Evolutionary conservation across 2,888 invertebrate species (phyloP).

Genomic region (Macrophya annulata): DNA sequence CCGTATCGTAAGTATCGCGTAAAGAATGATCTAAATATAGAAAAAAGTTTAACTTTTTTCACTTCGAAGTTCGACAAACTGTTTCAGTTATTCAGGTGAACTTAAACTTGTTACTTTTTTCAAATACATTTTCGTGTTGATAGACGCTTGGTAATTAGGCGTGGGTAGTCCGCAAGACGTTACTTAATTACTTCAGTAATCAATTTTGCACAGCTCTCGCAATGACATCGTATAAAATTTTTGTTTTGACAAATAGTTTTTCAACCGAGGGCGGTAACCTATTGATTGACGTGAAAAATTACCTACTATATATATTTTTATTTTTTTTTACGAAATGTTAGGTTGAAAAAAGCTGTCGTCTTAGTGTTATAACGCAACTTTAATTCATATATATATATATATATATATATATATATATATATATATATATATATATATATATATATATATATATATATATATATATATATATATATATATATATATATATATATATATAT

Average conservation of each 20-base stretch:
- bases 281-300: not conserved
- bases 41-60: not conserved
- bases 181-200: conserved; percentile 30
- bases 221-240: not conserved
- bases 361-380: not conserved
- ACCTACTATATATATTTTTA: not conserved
- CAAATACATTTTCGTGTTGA: not conserved
- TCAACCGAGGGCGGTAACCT: not conserved
- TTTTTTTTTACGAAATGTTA: not conserved
- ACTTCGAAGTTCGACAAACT: conserved; percentile 6
- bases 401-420: no score
- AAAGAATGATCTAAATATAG: not conserved
- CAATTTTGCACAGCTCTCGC: not conserved
- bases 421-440: no score
- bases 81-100: not conserved
- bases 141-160: conserved; percentile 26
- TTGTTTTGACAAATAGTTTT: not conserved
- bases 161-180: not conserved
- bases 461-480: no score
- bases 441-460: no score
- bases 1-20: conserved; percentile 2
- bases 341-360: not conserved
- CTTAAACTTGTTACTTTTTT: conserved; percentile 5
- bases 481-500: no score
- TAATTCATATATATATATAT: not conserved